These are phyloP conservation scores for Oriolus oriolus DNA, from an alignment of 2,113 vertebrate species.

Conservation along the genomic window DNA sequence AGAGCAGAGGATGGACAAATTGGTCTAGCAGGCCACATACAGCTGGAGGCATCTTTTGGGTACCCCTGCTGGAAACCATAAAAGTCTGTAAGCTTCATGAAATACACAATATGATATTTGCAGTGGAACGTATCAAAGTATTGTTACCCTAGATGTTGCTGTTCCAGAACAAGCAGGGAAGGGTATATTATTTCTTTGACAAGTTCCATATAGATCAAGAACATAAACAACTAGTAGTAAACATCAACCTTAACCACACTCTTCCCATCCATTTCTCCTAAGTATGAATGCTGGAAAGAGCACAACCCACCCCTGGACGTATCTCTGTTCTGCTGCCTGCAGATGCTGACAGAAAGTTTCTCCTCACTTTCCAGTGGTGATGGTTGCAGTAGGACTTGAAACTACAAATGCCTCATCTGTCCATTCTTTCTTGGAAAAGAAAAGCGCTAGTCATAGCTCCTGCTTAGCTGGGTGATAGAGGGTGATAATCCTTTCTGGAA, in stretches of 20 bases:
- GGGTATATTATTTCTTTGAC: background rate
- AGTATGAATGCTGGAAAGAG: background rate
- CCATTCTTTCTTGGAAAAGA: background rate
- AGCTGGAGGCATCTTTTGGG: background rate
- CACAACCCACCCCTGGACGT: background rate
- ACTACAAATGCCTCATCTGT: background rate
- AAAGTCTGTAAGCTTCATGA: background rate
- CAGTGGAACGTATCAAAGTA: background rate
- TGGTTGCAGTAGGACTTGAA: background rate
- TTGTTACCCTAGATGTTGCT: background rate
- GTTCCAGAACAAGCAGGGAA: background rate
- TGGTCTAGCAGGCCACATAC: background rate
- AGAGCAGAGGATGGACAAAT: background rate
- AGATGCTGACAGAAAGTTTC: background rate
- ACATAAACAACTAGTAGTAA: background rate
- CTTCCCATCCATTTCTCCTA: background rate
- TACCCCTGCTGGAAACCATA: background rate
- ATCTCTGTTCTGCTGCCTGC: background rate
- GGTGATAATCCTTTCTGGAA: slow-evolving; percentile 4
- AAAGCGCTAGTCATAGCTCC: background rate
- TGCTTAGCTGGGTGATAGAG: background rate
- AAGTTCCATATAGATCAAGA: background rate
- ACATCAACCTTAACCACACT: background rate
- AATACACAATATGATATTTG: background rate
- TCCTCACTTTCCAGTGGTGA: background rate